Conservation (phyloP, 2,888 invertebrate genomes). For the Xylota segnis region DNA sequence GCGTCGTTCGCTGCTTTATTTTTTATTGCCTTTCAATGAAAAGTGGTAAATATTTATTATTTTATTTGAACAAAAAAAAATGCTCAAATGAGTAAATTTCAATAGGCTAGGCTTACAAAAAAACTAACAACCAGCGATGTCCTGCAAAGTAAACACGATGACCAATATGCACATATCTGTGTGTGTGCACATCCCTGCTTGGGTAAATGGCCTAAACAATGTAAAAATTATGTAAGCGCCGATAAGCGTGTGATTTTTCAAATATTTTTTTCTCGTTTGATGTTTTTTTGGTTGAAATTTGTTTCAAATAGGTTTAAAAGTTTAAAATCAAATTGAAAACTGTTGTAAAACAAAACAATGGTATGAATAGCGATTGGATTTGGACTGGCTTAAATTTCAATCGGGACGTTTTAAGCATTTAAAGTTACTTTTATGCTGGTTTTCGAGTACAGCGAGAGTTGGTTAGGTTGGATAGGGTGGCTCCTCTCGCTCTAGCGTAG, state of each 20-base stretch:
- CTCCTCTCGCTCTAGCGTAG: too few species aligned
- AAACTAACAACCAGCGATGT: background rate
- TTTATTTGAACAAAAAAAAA: background rate
- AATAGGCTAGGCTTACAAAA: background rate
- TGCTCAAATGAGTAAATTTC: conserved; percentile 5
- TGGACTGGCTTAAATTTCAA: too few species aligned
- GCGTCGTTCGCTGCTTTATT: background rate
- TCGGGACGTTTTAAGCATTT: too few species aligned
- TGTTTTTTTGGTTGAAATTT: background rate
- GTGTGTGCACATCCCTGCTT: too few species aligned
- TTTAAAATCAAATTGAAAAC: background rate
- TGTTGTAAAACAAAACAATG: too few species aligned
- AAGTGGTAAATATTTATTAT: conserved; percentile 20
- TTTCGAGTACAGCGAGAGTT: too few species aligned
- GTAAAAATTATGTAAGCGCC: background rate
- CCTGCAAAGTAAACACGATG: background rate
- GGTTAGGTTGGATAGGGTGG: too few species aligned
- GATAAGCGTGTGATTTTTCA: background rate
- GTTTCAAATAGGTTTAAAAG: background rate
- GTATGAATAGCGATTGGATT: too few species aligned
- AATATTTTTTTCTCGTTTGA: background rate
- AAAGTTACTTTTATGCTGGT: too few species aligned
- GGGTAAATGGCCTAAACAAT: background rate
- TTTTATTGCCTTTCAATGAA: background rate
- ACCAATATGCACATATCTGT: too few species aligned